Base-by-base conservation (phyloP, 1,140 invertebrate species). In the Ctenoplectra terminalis region DNA sequence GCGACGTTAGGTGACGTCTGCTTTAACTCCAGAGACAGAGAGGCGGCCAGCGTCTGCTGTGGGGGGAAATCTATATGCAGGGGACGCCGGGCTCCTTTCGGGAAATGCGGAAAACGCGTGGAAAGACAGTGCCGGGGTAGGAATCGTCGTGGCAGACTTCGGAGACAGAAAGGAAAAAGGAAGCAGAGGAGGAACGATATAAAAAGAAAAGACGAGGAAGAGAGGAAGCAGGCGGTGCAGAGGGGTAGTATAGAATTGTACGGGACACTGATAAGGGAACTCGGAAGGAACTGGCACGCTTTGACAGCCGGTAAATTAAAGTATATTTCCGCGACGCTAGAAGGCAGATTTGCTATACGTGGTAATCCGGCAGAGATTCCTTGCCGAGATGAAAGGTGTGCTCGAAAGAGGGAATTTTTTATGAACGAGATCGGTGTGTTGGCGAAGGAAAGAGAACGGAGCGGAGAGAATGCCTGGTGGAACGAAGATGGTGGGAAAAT, bases 281-380 rank as follows among this genome's bases (percentile, higher is more conserved):
- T 72, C 74, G 46, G 83, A 70, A 86, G 85, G 81, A 86, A 74
- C 84, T 87, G 85, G 84, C 81, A 76, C 75, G 84, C 85, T 87
- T 87, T 87, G 85, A 87, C 85, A 87, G 85, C 85, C 84, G 69
- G 85, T 87, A 87, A 87, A 87, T 87, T 87, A 87, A 87, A 87
- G 85, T 87, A 86, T 87, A 87, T 86, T 87, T 87, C 84, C 84
- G 72, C 85, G 84, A 75, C 84, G 85, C 64, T 86, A 74, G 81
- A 71, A 87, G 81, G 85, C 85, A 83, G 85, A 86, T 86, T 84
- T 64, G 84, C 34, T 72, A 80, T 69, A 79, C 85, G 80, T 78
- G 71, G 84, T 86, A 87, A 87, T 87, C 85, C 54, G 66, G 69
- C 64, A 23, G 81, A 80, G 84, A 87, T 83, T 86, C 81, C 66